phyloP scores from a whole-genome alignment of 2,797 vertebrate genomes.

The Paramormyrops hopkinsi region DNA sequence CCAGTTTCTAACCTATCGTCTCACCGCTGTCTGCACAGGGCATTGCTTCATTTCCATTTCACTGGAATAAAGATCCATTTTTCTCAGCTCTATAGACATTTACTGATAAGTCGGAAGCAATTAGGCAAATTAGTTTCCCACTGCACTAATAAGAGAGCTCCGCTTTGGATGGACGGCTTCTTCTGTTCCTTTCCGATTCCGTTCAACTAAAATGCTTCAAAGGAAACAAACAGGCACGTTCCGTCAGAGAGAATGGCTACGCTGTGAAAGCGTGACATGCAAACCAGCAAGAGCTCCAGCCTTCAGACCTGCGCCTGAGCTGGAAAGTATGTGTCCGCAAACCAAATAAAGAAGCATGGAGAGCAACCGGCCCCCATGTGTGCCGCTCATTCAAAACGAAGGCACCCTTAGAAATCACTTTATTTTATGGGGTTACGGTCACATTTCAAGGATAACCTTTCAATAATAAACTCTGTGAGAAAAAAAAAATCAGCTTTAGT shows the following conservation, averaged over 20 bases:
- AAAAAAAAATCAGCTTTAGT: neutral
- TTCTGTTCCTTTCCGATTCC: neutral
- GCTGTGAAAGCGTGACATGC: neutral
- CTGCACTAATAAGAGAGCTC: neutral
- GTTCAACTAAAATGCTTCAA: neutral
- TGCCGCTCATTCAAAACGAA: neutral
- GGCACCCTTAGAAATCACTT: neutral
- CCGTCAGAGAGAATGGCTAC: neutral
- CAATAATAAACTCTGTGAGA: neutral
- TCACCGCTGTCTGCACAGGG: neutral
- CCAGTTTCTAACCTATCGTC: neutral
- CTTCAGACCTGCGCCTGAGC: neutral
- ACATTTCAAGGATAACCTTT: neutral
- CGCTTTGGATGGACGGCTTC: neutral
- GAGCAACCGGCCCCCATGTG: neutral
- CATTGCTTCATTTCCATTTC: neutral
- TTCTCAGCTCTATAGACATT: neutral
- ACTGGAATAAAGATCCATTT: neutral
- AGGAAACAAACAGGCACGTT: neutral
- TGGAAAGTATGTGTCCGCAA: neutral
- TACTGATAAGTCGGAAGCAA: neutral
- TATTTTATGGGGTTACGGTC: neutral
- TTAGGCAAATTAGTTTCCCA: neutral
- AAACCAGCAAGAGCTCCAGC: neutral
- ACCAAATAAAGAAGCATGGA: neutral